Conservation (phyloP, 1,140 invertebrate genomes). For the Periplaneta americana region DNA sequence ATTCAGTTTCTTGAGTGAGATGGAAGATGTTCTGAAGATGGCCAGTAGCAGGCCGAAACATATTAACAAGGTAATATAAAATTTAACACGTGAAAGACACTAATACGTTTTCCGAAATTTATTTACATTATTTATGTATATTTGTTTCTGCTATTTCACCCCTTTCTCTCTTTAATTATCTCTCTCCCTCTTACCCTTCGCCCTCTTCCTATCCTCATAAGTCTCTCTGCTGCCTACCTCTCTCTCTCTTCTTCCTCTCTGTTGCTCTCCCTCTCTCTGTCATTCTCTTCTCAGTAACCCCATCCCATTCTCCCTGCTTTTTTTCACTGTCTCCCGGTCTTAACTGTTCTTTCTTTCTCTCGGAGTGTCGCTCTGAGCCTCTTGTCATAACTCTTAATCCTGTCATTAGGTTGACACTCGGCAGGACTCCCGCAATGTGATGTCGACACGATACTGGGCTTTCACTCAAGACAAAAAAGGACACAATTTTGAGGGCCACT, state of each 20-base stretch:
- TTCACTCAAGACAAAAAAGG: too few relatives aligned
- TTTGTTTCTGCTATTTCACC: background rate
- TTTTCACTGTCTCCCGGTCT: background rate
- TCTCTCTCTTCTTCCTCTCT: background rate
- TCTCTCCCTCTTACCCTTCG: background rate
- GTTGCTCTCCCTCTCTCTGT: background rate
- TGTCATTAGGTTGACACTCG: too few relatives aligned
- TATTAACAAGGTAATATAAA: too few relatives aligned
- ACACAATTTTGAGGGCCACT: too few relatives aligned
- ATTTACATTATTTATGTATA: too few relatives aligned
- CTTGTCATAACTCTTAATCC: constrained; percentile 2
- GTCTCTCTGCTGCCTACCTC: background rate
- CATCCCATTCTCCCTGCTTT: background rate
- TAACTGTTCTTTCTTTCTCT: background rate
- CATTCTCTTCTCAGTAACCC: background rate
- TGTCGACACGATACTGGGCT: too few relatives aligned
- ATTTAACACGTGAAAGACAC: too few relatives aligned
- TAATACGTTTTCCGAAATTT: too few relatives aligned
- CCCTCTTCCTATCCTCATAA: background rate
- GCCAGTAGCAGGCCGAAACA: too few relatives aligned
- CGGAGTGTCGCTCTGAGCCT: background rate
- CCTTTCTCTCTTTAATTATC: background rate
- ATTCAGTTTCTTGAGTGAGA: too few relatives aligned
- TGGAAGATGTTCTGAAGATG: too few relatives aligned
- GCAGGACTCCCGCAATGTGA: too few relatives aligned